phyloP scores from a whole-genome alignment of 2,797 vertebrate genomes.

The Gambusia yucatana region DNA sequence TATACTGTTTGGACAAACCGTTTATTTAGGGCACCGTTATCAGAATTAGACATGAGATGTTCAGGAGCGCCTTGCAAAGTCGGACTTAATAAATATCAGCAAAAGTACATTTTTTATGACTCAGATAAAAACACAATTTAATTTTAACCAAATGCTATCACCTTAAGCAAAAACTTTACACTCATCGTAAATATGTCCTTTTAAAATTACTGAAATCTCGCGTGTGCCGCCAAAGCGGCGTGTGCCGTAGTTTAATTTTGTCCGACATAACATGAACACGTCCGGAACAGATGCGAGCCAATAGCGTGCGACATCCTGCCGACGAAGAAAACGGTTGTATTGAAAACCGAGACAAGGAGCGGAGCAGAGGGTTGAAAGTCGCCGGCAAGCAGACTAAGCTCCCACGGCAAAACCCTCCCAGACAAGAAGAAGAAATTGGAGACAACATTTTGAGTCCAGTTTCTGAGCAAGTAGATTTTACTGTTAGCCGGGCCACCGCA shows the following conservation, averaged over 20 bases:
- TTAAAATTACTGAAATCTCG: neutral
- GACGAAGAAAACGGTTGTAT: conserved; percentile 41
- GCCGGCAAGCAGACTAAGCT: conserved; percentile 41
- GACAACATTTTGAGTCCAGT: conserved; percentile 17
- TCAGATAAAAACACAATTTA: neutral
- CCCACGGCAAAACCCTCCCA: conserved; percentile 37
- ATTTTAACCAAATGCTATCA: neutral
- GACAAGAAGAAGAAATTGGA: conserved; percentile 35
- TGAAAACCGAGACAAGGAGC: conserved; percentile 67
- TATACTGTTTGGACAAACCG: neutral
- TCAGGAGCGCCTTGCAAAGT: neutral
- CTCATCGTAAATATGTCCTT: neutral
- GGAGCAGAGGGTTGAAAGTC: conserved; percentile 39
- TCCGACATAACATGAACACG: conserved; percentile 48
- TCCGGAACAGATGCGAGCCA: conserved; percentile 62
- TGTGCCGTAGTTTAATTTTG: neutral
- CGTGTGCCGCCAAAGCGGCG: neutral
- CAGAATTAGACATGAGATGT: neutral
- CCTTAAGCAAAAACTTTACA: too few species aligned
- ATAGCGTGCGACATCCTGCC: conserved; percentile 75
- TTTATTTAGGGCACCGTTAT: neutral
- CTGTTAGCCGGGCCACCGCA: conserved; percentile 46
- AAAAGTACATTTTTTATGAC: neutral
- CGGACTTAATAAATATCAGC: neutral
- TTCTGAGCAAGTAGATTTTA: conserved; percentile 34